Percentiles rank a stretch among this genome's conserved stretches.
phyloP scores from a whole-genome alignment of 2,113 vertebrate genomes.

The Pyxicephalus adspersus region DNA sequence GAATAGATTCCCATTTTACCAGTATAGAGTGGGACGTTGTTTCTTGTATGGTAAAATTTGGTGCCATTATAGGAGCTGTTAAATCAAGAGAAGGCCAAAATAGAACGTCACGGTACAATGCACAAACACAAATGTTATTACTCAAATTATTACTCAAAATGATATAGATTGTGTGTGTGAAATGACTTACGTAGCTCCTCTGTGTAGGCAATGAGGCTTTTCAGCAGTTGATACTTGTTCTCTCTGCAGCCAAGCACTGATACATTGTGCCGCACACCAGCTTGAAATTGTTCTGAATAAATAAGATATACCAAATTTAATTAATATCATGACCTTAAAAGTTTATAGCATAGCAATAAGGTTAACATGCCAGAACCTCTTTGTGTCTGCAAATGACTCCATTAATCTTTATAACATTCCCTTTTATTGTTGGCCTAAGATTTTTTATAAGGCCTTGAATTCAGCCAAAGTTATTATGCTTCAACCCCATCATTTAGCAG shows the following conservation, averaged over 20 bases:
- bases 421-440: no score
- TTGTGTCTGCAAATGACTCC: no score
- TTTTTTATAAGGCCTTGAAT: no score
- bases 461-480: no score
- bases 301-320: background rate
- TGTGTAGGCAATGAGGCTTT: conserved; percentile 69
- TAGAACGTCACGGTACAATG: background rate
- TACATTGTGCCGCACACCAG: conserved; percentile 71
- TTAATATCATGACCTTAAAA: no score
- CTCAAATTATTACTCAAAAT: no score
- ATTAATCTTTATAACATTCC: no score
- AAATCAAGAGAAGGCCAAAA: background rate
- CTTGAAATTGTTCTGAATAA: conserved; percentile 68
- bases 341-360: no score
- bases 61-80: conserved; percentile 72
- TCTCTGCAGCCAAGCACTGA: conserved; percentile 74
- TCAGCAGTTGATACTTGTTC: conserved; percentile 72
- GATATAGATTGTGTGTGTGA: background rate
- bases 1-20: conserved; percentile 77
- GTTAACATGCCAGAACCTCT: no score
- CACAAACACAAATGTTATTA: no score
- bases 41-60: conserved; percentile 73
- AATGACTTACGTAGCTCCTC: conserved; percentile 75
- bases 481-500: no score
- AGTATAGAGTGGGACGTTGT: conserved; percentile 76